phyloP scores from a whole-genome alignment of 2,888 invertebrate genomes.

The Lordiphosa andalusiaca region DNA sequence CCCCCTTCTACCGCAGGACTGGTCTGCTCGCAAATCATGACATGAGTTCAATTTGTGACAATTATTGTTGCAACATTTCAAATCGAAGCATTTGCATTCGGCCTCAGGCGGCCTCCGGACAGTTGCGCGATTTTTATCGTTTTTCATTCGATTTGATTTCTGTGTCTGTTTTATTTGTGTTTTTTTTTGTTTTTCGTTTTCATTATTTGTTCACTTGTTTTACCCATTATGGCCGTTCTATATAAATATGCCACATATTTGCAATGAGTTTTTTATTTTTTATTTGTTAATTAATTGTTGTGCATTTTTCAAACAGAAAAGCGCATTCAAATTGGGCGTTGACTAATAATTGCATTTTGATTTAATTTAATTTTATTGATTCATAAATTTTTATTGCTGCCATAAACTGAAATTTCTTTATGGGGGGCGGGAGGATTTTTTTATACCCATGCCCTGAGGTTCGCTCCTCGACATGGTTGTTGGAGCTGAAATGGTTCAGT shows the following conservation, averaged over 20 bases:
- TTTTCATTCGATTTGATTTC: constrained; percentile 48
- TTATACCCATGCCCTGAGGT: too few species aligned
- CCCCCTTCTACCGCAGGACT: background rate
- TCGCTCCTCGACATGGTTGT: too few species aligned
- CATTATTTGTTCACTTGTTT: constrained; percentile 41
- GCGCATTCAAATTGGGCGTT: constrained; percentile 55
- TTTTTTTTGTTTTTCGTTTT: constrained; percentile 29
- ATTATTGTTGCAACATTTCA: constrained; percentile 78
- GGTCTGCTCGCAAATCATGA: constrained; percentile 69
- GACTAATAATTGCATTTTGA: constrained; percentile 53
- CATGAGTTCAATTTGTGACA: constrained; percentile 78
- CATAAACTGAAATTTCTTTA: constrained; percentile 27
- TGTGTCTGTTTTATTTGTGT: constrained; percentile 26
- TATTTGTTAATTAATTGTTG: constrained; percentile 67
- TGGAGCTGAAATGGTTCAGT: too few species aligned
- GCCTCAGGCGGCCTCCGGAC: constrained; percentile 51
- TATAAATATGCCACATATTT: constrained; percentile 44
- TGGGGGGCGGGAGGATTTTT: constrained; percentile 11
- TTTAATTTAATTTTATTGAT: constrained; percentile 40
- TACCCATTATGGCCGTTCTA: constrained; percentile 23
- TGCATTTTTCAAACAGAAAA: constrained; percentile 47
- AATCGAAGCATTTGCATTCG: constrained; percentile 49
- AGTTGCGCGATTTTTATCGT: constrained; percentile 59
- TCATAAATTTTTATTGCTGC: constrained; percentile 23
- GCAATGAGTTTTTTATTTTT: constrained; percentile 23